Percentiles rank a stretch among this genome's conserved stretches.
These are phyloP conservation scores for Apolygus lucorum DNA, from an alignment of 1,140 invertebrate species.

Conservation along the genomic window DNA sequence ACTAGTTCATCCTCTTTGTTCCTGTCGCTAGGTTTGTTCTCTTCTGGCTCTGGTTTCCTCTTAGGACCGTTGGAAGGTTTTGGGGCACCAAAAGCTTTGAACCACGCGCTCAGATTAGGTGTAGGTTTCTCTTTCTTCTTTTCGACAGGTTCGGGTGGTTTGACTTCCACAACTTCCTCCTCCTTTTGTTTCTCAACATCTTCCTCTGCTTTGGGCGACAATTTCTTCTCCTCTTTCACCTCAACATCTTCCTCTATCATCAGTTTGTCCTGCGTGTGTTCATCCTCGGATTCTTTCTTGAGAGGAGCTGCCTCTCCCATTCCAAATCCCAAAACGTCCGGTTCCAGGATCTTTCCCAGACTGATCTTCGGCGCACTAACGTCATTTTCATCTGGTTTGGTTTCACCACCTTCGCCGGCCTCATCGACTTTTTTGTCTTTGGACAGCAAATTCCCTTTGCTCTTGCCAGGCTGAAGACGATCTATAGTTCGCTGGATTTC, in stretches of 20 bases:
- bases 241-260: constrained; percentile 32
- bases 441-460: constrained; percentile 68
- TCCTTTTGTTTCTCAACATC: constrained; percentile 27
- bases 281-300: constrained; percentile 30
- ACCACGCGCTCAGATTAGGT: constrained; percentile 81
- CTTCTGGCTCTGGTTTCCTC: constrained; percentile 36
- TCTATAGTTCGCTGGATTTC: constrained; percentile 74
- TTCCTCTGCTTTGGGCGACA: constrained; percentile 28
- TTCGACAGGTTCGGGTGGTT: constrained; percentile 40
- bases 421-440: constrained; percentile 35
- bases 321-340: constrained; percentile 38
- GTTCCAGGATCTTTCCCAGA: constrained; percentile 66
- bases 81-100: constrained; percentile 79
- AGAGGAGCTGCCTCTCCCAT: constrained; percentile 16
- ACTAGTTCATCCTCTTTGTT: constrained; percentile 29
- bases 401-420: constrained; percentile 35
- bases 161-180: constrained; percentile 32
- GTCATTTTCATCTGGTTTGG: constrained; percentile 47
- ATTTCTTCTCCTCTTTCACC: constrained; percentile 38
- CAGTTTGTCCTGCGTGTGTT: constrained; percentile 25
- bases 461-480: constrained; percentile 69
- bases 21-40: constrained; percentile 13
- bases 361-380: constrained; percentile 66
- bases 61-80: constrained; percentile 42
- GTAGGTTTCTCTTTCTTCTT: constrained; percentile 55